Evolutionary conservation across 2,888 invertebrate genomes (phyloP), one percentile per base, ranked within the genome.

Genomic region (Drosophila greeni): DNA sequence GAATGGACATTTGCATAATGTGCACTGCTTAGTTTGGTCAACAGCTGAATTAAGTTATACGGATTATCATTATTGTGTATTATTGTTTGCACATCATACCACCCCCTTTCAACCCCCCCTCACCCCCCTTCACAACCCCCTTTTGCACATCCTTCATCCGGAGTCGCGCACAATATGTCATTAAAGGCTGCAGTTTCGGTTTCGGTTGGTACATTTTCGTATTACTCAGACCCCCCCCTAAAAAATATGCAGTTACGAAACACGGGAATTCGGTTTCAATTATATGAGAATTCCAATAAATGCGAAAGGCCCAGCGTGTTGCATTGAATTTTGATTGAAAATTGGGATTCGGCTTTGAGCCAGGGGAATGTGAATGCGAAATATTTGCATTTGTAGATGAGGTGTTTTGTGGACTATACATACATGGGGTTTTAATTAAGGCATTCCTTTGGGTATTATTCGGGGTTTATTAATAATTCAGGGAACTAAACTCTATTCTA

Each of bases 1-100:
- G 43, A 55, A 66, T 55, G 57, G 51, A 23, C 66, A 66, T 66
- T 66, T 66, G 66, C 66, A 66, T 65, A 66, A 56, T 66, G 57
- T 56, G 55, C 66, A 26, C 66, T 69, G 66, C 53, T 61, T 59
- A 60, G 62, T 69, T 66, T 47, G 66, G 59, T 69, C 75, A 67
- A 48, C 36, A 54, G 47, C 72, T 60, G 42, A 59, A 48, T 64
- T 70, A 55, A 49, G 39, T 52, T 59, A 68, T 65, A 39, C 31
- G 57, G 66, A 52, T 70, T 66, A 66, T 66, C 64, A 65, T 68
- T 57, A 59, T 48, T 59, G 36, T 29, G 60, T 58, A 58, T 58
- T 60, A 60, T 60, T 59, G 59, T 61, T 48, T 61, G 60, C 58
- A n/a, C n/a, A 36, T 16, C 20, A 20, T 20, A 3, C 20, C 20